These are phyloP conservation scores for Agrotis exclamationis DNA, from an alignment of 2,888 invertebrate species.

Conservation along the genomic window DNA sequence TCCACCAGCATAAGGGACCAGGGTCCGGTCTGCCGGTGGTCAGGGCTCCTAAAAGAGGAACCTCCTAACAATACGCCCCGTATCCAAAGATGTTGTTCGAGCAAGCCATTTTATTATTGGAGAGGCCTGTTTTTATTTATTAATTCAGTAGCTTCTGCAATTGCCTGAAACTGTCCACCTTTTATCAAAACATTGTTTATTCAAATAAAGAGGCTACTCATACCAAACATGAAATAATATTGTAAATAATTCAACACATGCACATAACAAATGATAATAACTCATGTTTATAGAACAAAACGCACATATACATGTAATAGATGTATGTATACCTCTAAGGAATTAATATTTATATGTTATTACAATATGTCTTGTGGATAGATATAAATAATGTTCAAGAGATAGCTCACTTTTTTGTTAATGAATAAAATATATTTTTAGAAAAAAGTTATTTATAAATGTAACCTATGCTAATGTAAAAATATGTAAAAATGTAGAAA, in stretches of 20 bases:
- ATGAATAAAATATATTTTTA: conserved; percentile 5
- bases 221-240: conserved; percentile 44
- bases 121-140: too few relatives aligned
- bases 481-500: too few relatives aligned
- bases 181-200: conserved; percentile 13
- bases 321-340: conserved; percentile 59
- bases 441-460: neutral
- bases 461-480: neutral
- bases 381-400: conserved; percentile 32
- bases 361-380: conserved; percentile 52
- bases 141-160: conserved; percentile 1
- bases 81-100: too few relatives aligned
- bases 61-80: too few relatives aligned
- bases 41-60: too few relatives aligned
- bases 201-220: conserved; percentile 10
- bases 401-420: neutral
- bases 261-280: conserved; percentile 72
- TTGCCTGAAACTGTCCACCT: neutral
- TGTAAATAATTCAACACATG: conserved; percentile 73
- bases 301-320: neutral
- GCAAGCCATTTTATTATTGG: too few relatives aligned
- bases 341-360: conserved; percentile 66
- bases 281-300: conserved; percentile 55
- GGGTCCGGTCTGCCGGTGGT: too few relatives aligned
- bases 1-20: too few relatives aligned